Evolutionary conservation across 2,888 invertebrate genomes (phyloP).

Genomic region (Bedellia somnulentella): DNA sequence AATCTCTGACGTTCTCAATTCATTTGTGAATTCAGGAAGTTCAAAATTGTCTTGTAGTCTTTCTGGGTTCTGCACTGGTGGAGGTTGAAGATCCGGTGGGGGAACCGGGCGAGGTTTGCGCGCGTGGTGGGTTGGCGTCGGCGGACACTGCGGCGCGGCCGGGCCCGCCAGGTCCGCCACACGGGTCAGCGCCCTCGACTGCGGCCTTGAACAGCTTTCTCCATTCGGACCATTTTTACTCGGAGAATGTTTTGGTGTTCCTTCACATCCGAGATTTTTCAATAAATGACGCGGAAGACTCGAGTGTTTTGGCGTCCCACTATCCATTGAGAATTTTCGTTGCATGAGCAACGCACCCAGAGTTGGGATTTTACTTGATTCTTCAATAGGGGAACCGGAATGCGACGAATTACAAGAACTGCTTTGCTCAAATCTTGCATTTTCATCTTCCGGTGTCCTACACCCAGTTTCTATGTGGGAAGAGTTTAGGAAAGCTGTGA

Average conservation of each 20-base stretch:
- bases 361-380: conserved; percentile 27
- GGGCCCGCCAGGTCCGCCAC: conserved; percentile 60
- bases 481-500: conserved; percentile 49
- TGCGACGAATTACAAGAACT: conserved; percentile 47
- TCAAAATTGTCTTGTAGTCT: conserved; percentile 37
- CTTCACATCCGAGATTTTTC: conserved; percentile 40
- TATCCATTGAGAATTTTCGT: conserved; percentile 43
- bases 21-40: conserved; percentile 51
- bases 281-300: conserved; percentile 45
- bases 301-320: conserved; percentile 43
- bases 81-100: conserved; percentile 56
- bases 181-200: conserved; percentile 65
- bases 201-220: conserved; percentile 57
- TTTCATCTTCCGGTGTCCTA: conserved; percentile 22
- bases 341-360: conserved; percentile 47
- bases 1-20: conserved; percentile 51
- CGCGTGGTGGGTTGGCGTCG: conserved; percentile 86
- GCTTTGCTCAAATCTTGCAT: conserved; percentile 23
- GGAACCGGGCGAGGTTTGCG: conserved; percentile 66
- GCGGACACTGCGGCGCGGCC: conserved; percentile 73
- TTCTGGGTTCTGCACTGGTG: conserved; percentile 42
- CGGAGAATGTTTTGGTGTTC: conserved; percentile 44
- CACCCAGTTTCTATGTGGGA: conserved; percentile 33
- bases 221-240: conserved; percentile 20
- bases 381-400: conserved; percentile 42